Percentiles rank a stretch among this genome's conserved stretches.
Conservation (phyloP, 92 coral and sea anemone species). For the Paramuricea clavata region DNA sequence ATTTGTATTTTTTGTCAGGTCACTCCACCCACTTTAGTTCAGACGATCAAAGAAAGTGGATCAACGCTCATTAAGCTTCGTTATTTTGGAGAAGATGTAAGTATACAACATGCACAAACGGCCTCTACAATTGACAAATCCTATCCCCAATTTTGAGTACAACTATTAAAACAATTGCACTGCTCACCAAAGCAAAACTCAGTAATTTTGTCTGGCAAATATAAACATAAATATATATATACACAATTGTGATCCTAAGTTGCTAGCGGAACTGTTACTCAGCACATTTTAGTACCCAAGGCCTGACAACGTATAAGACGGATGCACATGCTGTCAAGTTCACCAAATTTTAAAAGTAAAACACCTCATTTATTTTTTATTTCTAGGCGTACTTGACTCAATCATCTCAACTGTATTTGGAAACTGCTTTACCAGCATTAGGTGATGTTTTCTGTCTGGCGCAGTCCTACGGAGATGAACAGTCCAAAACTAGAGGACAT, state of each 20-base stretch:
- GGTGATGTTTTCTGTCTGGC: constrained; percentile 99
- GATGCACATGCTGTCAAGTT: too few relatives aligned
- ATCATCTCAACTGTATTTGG: constrained; percentile 97
- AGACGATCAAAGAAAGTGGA: constrained; percentile 98
- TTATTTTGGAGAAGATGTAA: constrained; percentile 97
- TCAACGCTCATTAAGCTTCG: constrained; percentile 90
- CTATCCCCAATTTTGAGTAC: too few relatives aligned
- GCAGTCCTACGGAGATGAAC: constrained; percentile 98
- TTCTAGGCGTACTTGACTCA: constrained; percentile 93
- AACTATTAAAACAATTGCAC: too few relatives aligned
- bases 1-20: constrained; percentile 68
- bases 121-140: neutral
- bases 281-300: too few relatives aligned
- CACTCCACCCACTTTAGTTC: constrained; percentile 97
- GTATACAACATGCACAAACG: constrained; percentile 46
- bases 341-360: too few relatives aligned
- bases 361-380: neutral
- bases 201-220: too few relatives aligned
- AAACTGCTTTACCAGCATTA: constrained; percentile 94
- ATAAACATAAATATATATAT: too few relatives aligned
- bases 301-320: too few relatives aligned
- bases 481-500: constrained; percentile 96
- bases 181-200: too few relatives aligned
- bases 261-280: too few relatives aligned
- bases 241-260: too few relatives aligned